Conservation (phyloP, 2,113 vertebrate genomes). For the Scopus umbretta region DNA sequence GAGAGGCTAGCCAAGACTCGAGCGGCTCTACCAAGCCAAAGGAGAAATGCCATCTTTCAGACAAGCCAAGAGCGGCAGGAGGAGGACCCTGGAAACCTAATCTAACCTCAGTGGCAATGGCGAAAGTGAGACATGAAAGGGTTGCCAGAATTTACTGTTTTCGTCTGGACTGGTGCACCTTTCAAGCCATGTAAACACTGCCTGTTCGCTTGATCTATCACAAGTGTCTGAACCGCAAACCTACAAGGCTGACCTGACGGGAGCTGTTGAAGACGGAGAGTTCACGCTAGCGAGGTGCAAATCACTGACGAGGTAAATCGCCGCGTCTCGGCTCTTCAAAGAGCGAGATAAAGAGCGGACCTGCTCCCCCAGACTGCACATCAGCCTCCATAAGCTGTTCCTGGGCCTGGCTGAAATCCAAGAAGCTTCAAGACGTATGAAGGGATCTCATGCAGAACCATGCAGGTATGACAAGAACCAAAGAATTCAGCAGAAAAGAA, state of each 20-base stretch:
- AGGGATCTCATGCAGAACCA: not conserved
- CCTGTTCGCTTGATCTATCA: not conserved
- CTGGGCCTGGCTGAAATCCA: not conserved
- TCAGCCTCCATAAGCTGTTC: not conserved
- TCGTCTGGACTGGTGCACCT: not conserved
- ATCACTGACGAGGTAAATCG: not conserved
- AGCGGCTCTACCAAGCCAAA: not conserved
- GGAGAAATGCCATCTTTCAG: not conserved
- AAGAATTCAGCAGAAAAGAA: not conserved
- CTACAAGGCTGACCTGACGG: not conserved
- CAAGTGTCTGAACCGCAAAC: not conserved
- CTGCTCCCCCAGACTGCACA: not conserved
- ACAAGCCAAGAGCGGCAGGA: not conserved
- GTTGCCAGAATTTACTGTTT: not conserved
- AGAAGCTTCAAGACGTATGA: not conserved
- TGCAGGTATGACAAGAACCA: not conserved
- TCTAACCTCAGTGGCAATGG: not conserved
- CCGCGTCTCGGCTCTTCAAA: not conserved
- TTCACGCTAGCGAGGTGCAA: not conserved
- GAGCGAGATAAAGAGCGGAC: not conserved
- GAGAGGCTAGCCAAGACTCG: not conserved
- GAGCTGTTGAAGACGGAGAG: not conserved
- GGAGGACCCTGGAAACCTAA: not conserved
- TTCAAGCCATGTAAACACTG: not conserved
- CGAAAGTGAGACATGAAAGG: not conserved